phyloP scores from a whole-genome alignment of 2,888 invertebrate genomes.

The Drosophila lutescens region DNA sequence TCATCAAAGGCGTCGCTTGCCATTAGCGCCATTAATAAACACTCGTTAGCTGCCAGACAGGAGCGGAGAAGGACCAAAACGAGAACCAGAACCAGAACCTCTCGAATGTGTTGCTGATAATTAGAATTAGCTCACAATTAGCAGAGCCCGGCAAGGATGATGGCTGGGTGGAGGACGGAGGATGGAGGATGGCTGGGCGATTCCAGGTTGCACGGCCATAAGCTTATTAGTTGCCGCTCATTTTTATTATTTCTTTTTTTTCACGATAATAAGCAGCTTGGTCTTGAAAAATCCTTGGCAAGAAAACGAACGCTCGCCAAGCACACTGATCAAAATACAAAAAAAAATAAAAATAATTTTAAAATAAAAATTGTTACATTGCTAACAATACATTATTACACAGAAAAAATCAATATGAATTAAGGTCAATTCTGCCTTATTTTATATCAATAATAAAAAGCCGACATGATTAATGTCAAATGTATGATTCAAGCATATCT shows the following conservation, averaged over 20 bases:
- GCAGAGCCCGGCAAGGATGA: constrained; percentile 28
- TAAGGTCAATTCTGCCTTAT: no score
- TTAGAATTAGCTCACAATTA: constrained; percentile 79
- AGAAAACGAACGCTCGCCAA: constrained; percentile 33
- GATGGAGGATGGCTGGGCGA: constrained; percentile 2
- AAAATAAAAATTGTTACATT: no score
- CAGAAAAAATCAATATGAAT: no score
- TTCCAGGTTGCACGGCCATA: constrained; percentile 40
- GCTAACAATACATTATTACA: no score
- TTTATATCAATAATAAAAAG: no score
- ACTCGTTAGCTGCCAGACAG: constrained; percentile 66
- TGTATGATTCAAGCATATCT: no score
- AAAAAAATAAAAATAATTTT: no score
- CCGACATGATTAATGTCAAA: no score
- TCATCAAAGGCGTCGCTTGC: constrained; percentile 73
- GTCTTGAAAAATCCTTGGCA: constrained; percentile 59
- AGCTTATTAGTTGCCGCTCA: constrained; percentile 72
- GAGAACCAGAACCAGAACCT: constrained; percentile 31
- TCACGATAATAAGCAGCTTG: constrained; percentile 76
- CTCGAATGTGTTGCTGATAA: constrained; percentile 76
- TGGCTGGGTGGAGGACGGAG: not conserved
- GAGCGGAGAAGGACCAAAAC: constrained; percentile 14
- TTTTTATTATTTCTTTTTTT: constrained; percentile 48
- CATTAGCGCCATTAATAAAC: constrained; percentile 79
- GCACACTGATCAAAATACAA: not conserved